phyloP scores from a whole-genome alignment of 2,888 invertebrate genomes.

The Gymnocheta viridis region DNA sequence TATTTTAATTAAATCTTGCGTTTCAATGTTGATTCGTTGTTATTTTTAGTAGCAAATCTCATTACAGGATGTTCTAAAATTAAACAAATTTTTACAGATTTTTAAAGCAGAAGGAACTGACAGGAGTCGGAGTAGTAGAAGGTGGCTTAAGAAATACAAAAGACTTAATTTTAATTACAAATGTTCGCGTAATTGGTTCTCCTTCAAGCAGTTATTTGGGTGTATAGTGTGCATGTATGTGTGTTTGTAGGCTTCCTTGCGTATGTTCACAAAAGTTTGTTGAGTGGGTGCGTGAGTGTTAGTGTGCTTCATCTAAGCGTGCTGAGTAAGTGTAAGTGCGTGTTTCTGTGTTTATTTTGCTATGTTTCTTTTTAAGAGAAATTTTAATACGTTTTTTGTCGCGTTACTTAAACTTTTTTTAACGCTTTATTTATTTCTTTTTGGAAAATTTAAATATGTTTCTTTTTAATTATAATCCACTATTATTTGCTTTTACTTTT shows the following conservation, averaged over 20 bases:
- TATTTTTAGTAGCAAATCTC: slow-evolving; percentile 14
- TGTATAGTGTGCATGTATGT: not conserved
- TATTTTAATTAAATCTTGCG: not conserved
- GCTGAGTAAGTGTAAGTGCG: slow-evolving; percentile 7
- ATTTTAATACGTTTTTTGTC: slow-evolving; percentile 36
- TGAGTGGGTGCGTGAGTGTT: not conserved
- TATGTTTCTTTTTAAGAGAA: slow-evolving; percentile 38
- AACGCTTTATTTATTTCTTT: not conserved
- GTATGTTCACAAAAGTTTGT: not conserved
- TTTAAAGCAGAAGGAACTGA: not conserved
- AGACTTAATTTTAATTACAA: slow-evolving; percentile 47
- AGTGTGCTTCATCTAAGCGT: slow-evolving; percentile 4
- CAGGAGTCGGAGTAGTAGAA: not conserved
- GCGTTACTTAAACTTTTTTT: not conserved
- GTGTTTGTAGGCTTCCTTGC: not conserved
- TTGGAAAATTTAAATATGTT: not conserved
- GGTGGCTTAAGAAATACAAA: slow-evolving; percentile 6
- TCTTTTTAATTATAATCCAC: not conserved
- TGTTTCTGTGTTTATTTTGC: slow-evolving; percentile 18
- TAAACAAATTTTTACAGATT: slow-evolving; percentile 10
- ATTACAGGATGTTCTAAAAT: slow-evolving; percentile 22
- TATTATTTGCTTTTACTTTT: not conserved
- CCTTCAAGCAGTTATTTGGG: not conserved
- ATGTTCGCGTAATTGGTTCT: slow-evolving; percentile 30
- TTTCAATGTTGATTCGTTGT: slow-evolving; percentile 32